A percentile compares a stretch with the other conserved stretches of the same genome.
Evolutionary conservation across 2,888 invertebrate species (phyloP).

Genomic region (Apodemia hepburni): DNA sequence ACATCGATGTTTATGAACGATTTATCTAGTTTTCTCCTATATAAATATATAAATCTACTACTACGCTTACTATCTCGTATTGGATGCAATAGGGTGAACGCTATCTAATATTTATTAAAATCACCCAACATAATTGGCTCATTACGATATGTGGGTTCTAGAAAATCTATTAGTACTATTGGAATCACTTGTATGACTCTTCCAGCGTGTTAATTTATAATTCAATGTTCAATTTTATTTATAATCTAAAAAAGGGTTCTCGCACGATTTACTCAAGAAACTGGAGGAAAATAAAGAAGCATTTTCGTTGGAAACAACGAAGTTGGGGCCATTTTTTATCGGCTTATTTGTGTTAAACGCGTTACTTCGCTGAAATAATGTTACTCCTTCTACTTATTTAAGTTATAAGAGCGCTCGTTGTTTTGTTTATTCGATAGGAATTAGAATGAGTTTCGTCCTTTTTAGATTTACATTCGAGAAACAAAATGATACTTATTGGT

Average conservation of each 20-base stretch:
- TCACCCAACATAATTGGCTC: too few relatives aligned
- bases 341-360: conserved; percentile 51
- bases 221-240: conserved; percentile 41
- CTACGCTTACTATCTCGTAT: too few relatives aligned
- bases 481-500: too few relatives aligned
- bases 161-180: too few relatives aligned
- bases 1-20: too few relatives aligned
- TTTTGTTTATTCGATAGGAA: conserved; percentile 18
- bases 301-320: conserved; percentile 44
- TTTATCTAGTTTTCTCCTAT: too few relatives aligned
- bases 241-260: conserved; percentile 43
- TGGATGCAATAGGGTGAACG: too few relatives aligned
- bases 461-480: background rate
- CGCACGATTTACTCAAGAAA: conserved; percentile 46
- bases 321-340: conserved; percentile 50
- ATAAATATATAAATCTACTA: too few relatives aligned
- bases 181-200: conserved; percentile 8
- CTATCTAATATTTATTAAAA: too few relatives aligned
- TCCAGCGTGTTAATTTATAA: conserved; percentile 25
- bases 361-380: conserved; percentile 46
- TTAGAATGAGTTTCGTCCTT: conserved; percentile 1
- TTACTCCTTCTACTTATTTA: conserved; percentile 33
- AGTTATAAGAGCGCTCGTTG: conserved; percentile 16
- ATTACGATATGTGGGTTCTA: too few relatives aligned
- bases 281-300: conserved; percentile 45